Base-by-base conservation (phyloP, 1,140 invertebrate genomes). In the Ooceraea biroi region DNA sequence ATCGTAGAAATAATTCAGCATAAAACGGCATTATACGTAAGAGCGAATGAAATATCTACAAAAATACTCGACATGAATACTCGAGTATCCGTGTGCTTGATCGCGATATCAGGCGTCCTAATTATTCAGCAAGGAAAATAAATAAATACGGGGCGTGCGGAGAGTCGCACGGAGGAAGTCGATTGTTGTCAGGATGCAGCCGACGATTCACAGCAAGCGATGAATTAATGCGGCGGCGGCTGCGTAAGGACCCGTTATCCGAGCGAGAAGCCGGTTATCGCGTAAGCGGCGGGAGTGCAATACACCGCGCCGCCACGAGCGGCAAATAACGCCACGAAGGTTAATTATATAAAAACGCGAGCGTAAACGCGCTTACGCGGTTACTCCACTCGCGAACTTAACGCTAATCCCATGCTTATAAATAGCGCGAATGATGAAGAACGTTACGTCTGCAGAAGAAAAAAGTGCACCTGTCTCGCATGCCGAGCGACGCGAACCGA, bases 341-440 rank as follows among this genome's bases (percentile, higher is more conserved):
- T 88, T 88, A 78, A 71, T 88, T 84, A 58, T 71, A 27, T 84
- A 87, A 84, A 88, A 84, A 78, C 41, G 52, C 52, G 41, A 84
- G 66, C 66, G 69, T 50, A 12, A 12, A 2, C 44, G 12, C n/a
- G 44, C 68, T 5, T 55, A 22, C 22, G 48, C 17, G 17, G 65
- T 86, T 84, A 80, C 73, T 84, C 78, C 60, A 72, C 48, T 27
- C 14, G 36, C 44, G 27, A 73, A 80, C 66, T 87, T 61, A 3
- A 80, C 82, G 48, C 27, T 68, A 68, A 78, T 80, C 76, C 50
- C 10, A 60, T 27, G 36, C 73, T 66, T 69, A 87, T 87, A 80
- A 87, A 87, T 88, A 87, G 27, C 27, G 8, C 30, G 60, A 63
- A 63, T n/a, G 14, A n/a, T 17, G 25, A 22, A 30, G 19, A 57